Percentiles rank a stretch among this genome's conserved stretches.
These are phyloP conservation scores for Coleophora deauratella DNA, from an alignment of 2,888 invertebrate genomes.

Conservation along the genomic window DNA sequence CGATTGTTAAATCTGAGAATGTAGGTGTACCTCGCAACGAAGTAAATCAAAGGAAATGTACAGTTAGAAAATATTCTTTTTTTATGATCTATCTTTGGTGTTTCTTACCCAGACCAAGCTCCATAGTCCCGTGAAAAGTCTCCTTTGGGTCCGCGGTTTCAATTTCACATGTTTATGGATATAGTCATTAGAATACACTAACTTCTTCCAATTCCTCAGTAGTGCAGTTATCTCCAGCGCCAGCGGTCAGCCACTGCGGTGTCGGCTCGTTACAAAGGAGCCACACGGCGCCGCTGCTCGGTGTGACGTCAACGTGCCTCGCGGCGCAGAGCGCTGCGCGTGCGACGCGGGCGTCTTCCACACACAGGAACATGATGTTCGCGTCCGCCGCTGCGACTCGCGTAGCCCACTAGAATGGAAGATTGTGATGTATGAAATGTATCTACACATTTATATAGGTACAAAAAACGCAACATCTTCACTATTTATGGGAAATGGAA, in stretches of 20 bases:
- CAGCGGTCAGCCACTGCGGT: constrained; percentile 75
- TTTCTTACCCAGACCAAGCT: no score
- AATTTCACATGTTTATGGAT: no score
- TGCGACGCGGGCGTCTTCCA: constrained; percentile 81
- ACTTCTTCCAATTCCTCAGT: constrained; percentile 23
- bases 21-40: no score
- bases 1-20: no score
- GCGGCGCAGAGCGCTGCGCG: constrained; percentile 89
- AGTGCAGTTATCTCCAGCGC: constrained; percentile 76
- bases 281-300: constrained; percentile 86
- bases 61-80: no score
- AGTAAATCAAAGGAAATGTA: no score
- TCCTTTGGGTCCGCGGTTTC: no score
- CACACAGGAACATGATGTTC: constrained; percentile 86
- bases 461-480: no score
- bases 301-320: constrained; percentile 79
- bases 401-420: constrained; percentile 37
- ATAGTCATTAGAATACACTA: background rate
- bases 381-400: constrained; percentile 57
- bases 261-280: constrained; percentile 85
- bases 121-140: no score
- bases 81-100: no score
- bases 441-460: no score
- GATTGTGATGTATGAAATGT: background rate
- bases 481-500: no score